Conservation (phyloP, 2,888 invertebrate genomes). For the Mantis religiosa region DNA sequence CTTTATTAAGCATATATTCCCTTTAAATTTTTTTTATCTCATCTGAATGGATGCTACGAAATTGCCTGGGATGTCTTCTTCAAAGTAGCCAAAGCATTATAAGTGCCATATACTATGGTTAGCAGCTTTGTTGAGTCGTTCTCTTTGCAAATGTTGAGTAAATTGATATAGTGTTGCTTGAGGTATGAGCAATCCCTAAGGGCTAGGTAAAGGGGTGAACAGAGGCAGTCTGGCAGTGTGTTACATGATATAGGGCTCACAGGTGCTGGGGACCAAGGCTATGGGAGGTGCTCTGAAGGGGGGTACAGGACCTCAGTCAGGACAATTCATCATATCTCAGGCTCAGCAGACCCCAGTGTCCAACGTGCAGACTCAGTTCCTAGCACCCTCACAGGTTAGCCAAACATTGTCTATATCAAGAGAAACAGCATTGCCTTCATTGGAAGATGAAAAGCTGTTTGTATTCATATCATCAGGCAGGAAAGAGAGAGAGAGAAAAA, state of each 20-base stretch:
- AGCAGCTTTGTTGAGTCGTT: too few relatives aligned
- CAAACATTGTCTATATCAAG: background rate
- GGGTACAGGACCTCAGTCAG: conserved; percentile 13
- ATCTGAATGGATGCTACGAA: too few relatives aligned
- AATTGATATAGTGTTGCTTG: background rate
- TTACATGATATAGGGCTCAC: background rate
- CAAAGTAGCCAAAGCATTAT: background rate
- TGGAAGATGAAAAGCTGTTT: background rate
- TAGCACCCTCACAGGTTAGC: conserved; percentile 64
- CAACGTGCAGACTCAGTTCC: conserved; percentile 59
- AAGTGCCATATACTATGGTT: background rate
- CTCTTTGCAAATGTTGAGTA: background rate
- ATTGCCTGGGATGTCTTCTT: background rate
- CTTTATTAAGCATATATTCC: too few relatives aligned
- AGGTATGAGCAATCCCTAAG: background rate
- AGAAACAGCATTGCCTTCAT: background rate
- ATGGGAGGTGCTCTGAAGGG: conserved; percentile 22
- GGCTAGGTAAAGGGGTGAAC: background rate
- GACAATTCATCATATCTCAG: conserved; percentile 36
- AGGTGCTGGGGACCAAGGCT: conserved; percentile 28
- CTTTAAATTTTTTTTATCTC: too few relatives aligned
- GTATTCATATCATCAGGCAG: too few relatives aligned
- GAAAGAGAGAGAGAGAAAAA: too few relatives aligned
- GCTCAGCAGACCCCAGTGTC: conserved; percentile 46
- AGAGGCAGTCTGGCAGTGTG: background rate